These are phyloP conservation scores for Mesocricetus auratus DNA, from an alignment of 2,113 vertebrate species.

Conservation along the genomic window DNA sequence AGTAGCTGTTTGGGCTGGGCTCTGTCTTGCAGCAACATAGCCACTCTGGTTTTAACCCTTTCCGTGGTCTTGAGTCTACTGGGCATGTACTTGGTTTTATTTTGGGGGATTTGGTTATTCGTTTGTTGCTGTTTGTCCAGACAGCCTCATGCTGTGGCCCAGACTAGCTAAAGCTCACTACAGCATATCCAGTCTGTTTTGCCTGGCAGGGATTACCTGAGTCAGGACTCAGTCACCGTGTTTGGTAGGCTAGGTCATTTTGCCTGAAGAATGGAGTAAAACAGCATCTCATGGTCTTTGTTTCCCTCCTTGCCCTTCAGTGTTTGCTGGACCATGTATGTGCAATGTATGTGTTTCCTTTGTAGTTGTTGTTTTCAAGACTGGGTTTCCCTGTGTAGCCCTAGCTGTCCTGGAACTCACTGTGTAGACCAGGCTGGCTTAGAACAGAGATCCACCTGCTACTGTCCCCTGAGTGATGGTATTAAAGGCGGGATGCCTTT, in stretches of 20 bases:
- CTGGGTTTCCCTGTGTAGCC: not conserved
- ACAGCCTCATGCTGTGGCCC: not conserved
- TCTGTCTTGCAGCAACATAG: not conserved
- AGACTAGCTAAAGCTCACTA: not conserved
- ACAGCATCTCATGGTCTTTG: constrained; percentile 6
- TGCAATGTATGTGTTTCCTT: too few relatives aligned
- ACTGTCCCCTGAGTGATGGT: not conserved
- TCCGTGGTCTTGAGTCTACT: not conserved
- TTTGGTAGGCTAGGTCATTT: not conserved
- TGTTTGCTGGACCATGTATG: not conserved
- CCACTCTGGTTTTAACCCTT: not conserved
- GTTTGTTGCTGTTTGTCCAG: not conserved
- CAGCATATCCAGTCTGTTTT: not conserved
- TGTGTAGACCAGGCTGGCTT: not conserved
- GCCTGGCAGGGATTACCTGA: not conserved
- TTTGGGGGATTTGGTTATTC: not conserved
- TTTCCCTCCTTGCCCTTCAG: not conserved
- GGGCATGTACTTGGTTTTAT: not conserved
- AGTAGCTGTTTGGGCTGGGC: not conserved
- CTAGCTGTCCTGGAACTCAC: not conserved
- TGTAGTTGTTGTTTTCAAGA: too few relatives aligned
- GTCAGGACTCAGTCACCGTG: too few relatives aligned
- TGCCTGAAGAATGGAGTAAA: not conserved
- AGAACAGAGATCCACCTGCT: not conserved
- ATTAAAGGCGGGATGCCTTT: not conserved